phyloP scores from a whole-genome alignment of 2,113 vertebrate species.

The Seriola aureovittata region DNA sequence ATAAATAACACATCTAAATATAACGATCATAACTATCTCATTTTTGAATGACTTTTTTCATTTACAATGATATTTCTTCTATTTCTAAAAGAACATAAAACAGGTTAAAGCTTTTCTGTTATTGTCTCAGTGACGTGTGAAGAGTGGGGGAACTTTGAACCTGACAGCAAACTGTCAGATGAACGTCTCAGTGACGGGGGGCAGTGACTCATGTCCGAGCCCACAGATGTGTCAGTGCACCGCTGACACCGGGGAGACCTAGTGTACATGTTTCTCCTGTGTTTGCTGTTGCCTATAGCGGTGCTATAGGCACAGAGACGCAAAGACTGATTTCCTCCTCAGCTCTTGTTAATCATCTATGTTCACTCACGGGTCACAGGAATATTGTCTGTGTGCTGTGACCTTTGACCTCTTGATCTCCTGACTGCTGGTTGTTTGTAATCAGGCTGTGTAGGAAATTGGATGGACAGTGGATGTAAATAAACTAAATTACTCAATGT shows the following conservation, averaged over 20 bases:
- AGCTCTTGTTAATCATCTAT: constrained; percentile 47
- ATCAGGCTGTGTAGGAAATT: constrained; percentile 44
- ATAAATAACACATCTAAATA: not conserved
- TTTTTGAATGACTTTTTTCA: not conserved
- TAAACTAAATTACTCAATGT: not conserved
- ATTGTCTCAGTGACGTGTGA: not conserved
- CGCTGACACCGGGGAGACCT: not conserved
- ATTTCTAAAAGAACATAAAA: not conserved
- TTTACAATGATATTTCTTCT: not conserved
- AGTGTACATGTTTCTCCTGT: not conserved
- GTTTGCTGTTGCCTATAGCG: constrained; percentile 21
- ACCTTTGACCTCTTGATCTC: constrained; percentile 68
- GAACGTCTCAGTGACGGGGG: not conserved
- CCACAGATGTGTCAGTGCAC: not conserved
- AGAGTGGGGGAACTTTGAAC: not conserved
- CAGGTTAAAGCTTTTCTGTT: not conserved
- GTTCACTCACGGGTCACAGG: constrained; percentile 69
- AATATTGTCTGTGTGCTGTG: constrained; percentile 73
- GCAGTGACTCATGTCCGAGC: not conserved
- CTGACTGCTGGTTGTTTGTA: constrained; percentile 39
- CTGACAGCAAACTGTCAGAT: not conserved
- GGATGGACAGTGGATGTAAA: constrained; percentile 22
- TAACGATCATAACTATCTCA: not conserved
- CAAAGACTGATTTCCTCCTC: constrained; percentile 30
- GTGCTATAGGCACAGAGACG: constrained; percentile 46